Conservation (phyloP, 2,888 invertebrate genomes). For the Ormyrus thymus region DNA sequence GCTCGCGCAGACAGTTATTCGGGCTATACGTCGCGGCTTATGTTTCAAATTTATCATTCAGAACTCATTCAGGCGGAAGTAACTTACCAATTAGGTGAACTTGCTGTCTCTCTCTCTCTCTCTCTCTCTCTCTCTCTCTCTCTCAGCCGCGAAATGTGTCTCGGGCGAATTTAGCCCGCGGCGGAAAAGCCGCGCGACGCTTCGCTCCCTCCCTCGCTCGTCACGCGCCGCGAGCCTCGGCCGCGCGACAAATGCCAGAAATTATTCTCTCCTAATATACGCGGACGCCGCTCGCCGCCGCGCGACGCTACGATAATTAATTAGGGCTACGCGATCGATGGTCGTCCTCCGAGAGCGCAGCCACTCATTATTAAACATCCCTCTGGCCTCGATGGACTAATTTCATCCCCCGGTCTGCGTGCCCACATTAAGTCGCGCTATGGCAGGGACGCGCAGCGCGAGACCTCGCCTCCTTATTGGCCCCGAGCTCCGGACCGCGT, state of each 20-base stretch:
- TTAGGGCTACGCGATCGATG: constrained; percentile 68
- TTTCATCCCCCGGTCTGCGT: constrained; percentile 40
- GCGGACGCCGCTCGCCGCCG: neutral
- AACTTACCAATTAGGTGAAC: constrained; percentile 55
- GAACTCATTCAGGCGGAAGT: constrained; percentile 48
- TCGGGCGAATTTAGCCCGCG: constrained; percentile 39
- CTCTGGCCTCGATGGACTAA: constrained; percentile 52
- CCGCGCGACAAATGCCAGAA: constrained; percentile 55
- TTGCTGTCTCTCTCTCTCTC: constrained; percentile 13
- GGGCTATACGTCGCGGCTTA: constrained; percentile 16
- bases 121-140: constrained; percentile 16
- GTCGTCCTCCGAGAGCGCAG: constrained; percentile 56
- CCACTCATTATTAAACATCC: constrained; percentile 68
- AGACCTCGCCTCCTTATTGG: constrained; percentile 32
- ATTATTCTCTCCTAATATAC: constrained; percentile 57
- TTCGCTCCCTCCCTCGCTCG: constrained; percentile 14
- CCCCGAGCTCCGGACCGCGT: neutral
- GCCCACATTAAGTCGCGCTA: constrained; percentile 40
- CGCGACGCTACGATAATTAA: constrained; percentile 63
- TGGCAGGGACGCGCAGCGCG: constrained; percentile 21
- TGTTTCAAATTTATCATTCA: constrained; percentile 48
- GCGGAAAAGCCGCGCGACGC: constrained; percentile 29
- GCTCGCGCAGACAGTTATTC: constrained; percentile 24
- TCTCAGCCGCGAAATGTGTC: constrained; percentile 31
- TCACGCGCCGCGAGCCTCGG: constrained; percentile 29